phyloP scores from a whole-genome alignment of 1,140 invertebrate genomes.

The Drosophila micromelanica region DNA sequence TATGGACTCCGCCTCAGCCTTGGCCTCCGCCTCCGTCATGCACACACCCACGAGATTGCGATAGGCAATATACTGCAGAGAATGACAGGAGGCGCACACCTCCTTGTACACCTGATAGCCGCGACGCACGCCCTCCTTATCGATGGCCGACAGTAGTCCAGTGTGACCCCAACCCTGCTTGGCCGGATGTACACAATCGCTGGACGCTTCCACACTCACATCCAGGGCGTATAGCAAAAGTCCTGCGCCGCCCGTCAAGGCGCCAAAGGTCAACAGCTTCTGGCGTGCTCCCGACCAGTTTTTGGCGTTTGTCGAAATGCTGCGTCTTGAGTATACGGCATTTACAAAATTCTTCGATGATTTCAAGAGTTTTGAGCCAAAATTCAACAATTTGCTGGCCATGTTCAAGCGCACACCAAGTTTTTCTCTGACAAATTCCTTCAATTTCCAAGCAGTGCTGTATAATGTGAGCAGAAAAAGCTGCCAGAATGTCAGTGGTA shows the following conservation, averaged over 20 bases:
- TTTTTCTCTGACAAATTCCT: constrained; percentile 9
- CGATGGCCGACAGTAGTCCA: constrained; percentile 90
- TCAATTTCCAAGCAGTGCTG: constrained; percentile 14
- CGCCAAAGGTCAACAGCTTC: constrained; percentile 85
- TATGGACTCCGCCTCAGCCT: constrained; percentile 94
- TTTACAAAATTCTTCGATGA: constrained; percentile 15
- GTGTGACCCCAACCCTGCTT: constrained; percentile 93
- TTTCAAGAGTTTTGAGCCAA: constrained; percentile 36
- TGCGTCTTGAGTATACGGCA: constrained; percentile 11
- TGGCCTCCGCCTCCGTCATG: constrained; percentile 97
- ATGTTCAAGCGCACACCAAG: constrained; percentile 27
- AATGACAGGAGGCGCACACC: constrained; percentile 99
- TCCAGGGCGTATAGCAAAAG: constrained; percentile 93
- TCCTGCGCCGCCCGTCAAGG: constrained; percentile 91
- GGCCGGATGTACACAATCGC: constrained; percentile 91
- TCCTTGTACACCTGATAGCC: constrained; percentile 99
- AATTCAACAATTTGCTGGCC: constrained; percentile 40
- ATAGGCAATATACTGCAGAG: constrained; percentile 95
- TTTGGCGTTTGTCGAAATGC: not conserved
- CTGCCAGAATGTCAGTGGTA: not conserved
- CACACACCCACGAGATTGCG: constrained; percentile 95
- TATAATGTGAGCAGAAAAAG: constrained; percentile 1
- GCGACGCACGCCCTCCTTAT: constrained; percentile 93
- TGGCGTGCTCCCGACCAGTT: not conserved
- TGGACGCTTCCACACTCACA: constrained; percentile 92